These are phyloP conservation scores for Drosophila watanabei DNA, from an alignment of 1,140 invertebrate genomes.

Conservation along the genomic window DNA sequence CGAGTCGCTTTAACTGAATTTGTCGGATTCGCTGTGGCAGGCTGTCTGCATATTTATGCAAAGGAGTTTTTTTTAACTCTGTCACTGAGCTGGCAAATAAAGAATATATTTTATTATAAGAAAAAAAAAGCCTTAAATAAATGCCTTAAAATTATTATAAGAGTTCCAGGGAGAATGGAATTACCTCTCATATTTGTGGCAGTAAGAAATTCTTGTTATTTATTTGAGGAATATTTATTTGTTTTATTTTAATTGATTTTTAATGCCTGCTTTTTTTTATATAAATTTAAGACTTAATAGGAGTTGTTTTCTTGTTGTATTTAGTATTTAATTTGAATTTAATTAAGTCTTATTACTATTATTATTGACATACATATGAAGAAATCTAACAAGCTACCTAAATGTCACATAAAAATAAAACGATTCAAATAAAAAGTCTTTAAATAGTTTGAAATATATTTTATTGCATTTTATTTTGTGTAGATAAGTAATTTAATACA, in stretches of 20 bases:
- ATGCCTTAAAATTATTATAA: not conserved
- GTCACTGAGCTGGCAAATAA: not conserved
- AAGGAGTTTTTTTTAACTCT: conserved; percentile 21
- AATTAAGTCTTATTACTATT: too few species aligned
- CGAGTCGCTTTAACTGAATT: conserved; percentile 37
- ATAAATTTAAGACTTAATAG: not conserved
- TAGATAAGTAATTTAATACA: not conserved
- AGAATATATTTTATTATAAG: not conserved
- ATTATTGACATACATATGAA: too few species aligned
- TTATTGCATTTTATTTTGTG: not conserved
- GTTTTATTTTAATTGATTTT: not conserved
- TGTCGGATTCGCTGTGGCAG: conserved; percentile 26
- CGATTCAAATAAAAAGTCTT: not conserved
- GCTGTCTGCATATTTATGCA: conserved; percentile 30
- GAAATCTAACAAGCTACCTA: not conserved
- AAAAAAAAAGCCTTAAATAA: conserved; percentile 13
- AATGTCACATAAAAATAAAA: not conserved
- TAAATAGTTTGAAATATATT: not conserved
- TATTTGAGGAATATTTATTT: not conserved
- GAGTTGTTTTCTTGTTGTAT: not conserved
- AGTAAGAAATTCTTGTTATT: not conserved
- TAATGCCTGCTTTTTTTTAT: not conserved
- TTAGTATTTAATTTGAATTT: not conserved
- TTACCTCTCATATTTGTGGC: not conserved
- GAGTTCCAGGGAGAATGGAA: not conserved